Percentiles rank a stretch among this genome's conserved stretches.
phyloP scores from a whole-genome alignment of 30 jellyfish, hydroid and myxozoan genomes.

The Pelagia noctiluca region DNA sequence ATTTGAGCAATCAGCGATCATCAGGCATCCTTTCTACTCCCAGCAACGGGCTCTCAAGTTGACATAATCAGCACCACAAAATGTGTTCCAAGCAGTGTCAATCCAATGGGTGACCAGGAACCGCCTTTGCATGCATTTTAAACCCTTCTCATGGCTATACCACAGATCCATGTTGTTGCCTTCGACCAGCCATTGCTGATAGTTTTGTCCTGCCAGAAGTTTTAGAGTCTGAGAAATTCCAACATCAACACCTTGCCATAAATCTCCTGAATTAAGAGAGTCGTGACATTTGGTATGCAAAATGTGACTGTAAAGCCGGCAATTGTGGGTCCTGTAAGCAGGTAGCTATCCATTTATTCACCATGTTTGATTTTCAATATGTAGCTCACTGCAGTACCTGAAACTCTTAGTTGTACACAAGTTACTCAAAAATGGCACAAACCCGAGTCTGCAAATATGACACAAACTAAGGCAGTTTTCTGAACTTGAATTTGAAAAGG shows the following conservation, averaged over 20 bases:
- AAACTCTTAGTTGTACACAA: too few species aligned
- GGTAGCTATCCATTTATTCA: too few species aligned
- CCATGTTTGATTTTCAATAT: too few species aligned
- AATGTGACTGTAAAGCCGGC: too few species aligned
- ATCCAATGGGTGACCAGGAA: conserved; percentile 48
- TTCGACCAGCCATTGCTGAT: conserved; percentile 67
- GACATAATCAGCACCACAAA: conserved; percentile 51
- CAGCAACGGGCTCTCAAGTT: conserved; percentile 61
- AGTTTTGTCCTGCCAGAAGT: conserved; percentile 45
- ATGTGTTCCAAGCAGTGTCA: conserved; percentile 50
- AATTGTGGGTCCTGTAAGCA: too few species aligned
- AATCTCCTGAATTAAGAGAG: conserved; percentile 63
- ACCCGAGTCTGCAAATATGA: too few species aligned
- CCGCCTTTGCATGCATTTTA: conserved; percentile 48
- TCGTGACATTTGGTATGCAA: too few species aligned
- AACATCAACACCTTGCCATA: conserved; percentile 84
- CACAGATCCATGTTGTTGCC: conserved; percentile 58
- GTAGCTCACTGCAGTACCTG: too few species aligned
- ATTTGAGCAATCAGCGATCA: conserved; percentile 52
- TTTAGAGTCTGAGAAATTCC: conserved; percentile 74
- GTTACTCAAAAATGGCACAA: too few species aligned
- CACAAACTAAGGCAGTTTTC: too few species aligned
- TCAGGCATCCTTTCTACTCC: conserved; percentile 48
- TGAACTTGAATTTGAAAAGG: too few species aligned
- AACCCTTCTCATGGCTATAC: conserved; percentile 73